Conservation (phyloP, 2,797 vertebrate genomes). For the Lepilemur septentrionalis region DNA sequence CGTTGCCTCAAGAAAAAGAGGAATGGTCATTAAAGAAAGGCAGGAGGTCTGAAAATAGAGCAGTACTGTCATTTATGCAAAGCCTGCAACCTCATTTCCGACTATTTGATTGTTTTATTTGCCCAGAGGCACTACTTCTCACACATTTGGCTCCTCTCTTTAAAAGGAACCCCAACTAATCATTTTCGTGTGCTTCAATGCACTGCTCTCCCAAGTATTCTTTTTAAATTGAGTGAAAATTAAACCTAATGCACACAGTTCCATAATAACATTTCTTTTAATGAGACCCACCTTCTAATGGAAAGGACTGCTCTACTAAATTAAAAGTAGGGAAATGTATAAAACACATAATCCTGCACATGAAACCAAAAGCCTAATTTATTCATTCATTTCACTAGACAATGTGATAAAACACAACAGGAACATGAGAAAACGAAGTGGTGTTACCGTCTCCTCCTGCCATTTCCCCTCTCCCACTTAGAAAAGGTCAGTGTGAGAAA, state of each 20-base stretch:
- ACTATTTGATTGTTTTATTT: slow-evolving; percentile 75
- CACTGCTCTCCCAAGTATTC: slow-evolving; percentile 74
- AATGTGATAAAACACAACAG: slow-evolving; percentile 60
- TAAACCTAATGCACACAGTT: slow-evolving; percentile 68
- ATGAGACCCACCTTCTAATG: slow-evolving; percentile 76
- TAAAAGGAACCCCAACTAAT: slow-evolving; percentile 69
- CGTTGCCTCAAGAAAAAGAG: slow-evolving; percentile 7
- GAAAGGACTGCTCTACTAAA: slow-evolving; percentile 73
- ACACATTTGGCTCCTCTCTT: slow-evolving; percentile 65
- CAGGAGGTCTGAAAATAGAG: slow-evolving; percentile 63
- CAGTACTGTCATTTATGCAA: slow-evolving; percentile 59
- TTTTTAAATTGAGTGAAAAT: slow-evolving; percentile 80
- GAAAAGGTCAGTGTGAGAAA: slow-evolving; percentile 28
- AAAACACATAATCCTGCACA: slow-evolving; percentile 53
- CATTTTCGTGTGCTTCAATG: slow-evolving; percentile 72
- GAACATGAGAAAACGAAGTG: slow-evolving; percentile 17
- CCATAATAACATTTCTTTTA: slow-evolving; percentile 72
- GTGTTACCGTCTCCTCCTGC: background rate
- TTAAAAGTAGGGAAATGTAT: slow-evolving; percentile 67
- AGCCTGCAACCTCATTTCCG: slow-evolving; percentile 58
- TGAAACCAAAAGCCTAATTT: slow-evolving; percentile 65
- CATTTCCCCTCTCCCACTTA: background rate
- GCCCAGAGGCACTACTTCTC: slow-evolving; percentile 54
- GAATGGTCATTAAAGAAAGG: slow-evolving; percentile 65
- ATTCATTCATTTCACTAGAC: slow-evolving; percentile 69